Conservation (phyloP, 2,113 vertebrate genomes). For the Elanoides forficatus region DNA sequence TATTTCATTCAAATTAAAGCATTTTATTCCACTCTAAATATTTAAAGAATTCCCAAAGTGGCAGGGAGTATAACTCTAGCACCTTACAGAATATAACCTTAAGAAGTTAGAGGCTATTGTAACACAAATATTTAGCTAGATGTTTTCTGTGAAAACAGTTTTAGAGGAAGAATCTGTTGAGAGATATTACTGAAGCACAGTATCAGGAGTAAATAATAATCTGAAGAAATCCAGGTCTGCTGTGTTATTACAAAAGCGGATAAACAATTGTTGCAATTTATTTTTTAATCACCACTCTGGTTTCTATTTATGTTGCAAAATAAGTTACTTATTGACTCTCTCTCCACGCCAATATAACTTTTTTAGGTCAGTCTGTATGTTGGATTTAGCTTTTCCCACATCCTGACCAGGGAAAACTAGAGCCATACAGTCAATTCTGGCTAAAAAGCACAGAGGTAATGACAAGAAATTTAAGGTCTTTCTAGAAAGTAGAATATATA, state of each 20-base stretch:
- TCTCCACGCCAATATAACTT: not conserved
- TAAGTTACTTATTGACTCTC: not conserved
- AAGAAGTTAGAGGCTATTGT: not conserved
- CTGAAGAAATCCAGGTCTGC: not conserved
- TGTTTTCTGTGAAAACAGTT: not conserved
- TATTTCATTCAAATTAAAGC: not conserved
- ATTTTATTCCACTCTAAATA: not conserved
- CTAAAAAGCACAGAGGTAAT: not conserved
- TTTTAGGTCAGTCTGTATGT: not conserved
- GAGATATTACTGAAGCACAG: not conserved
- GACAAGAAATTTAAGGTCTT: not conserved
- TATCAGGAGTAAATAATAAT: not conserved
- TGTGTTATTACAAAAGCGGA: not conserved
- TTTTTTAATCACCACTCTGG: not conserved
- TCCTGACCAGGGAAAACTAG: slow-evolving; percentile 1
- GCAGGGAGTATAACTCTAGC: not conserved
- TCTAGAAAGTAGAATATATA: not conserved
- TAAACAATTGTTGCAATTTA: not conserved
- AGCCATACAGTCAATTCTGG: not conserved
- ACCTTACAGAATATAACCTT: not conserved
- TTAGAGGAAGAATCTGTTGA: not conserved
- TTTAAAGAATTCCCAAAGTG: not conserved
- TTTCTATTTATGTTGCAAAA: not conserved
- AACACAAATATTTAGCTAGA: not conserved
- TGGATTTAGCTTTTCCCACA: slow-evolving; percentile 36